Conservation (phyloP, 2,888 invertebrate species). For the Mythimna pallens region DNA sequence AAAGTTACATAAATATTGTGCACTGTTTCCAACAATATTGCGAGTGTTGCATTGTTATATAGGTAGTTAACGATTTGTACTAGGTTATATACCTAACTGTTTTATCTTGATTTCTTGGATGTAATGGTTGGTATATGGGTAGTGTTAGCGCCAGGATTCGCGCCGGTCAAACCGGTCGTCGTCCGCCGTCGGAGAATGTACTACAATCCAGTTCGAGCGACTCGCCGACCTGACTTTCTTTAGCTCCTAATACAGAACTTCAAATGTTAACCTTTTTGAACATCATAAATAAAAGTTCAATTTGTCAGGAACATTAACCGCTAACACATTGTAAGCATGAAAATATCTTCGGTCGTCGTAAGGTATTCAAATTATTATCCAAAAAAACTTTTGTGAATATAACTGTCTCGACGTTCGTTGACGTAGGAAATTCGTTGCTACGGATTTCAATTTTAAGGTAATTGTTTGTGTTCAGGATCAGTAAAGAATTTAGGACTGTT, state of each 20-base stretch:
- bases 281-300: constrained; percentile 43
- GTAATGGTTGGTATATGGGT: constrained; percentile 67
- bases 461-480: constrained; percentile 38
- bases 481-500: constrained; percentile 36
- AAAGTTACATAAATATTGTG: constrained; percentile 70
- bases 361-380: constrained; percentile 56
- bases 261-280: constrained; percentile 61
- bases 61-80: constrained; percentile 40
- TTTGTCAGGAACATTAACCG: constrained; percentile 55
- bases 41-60: constrained; percentile 46
- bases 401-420: constrained; percentile 36
- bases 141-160: constrained; percentile 84
- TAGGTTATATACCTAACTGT: constrained; percentile 46
- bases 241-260: constrained; percentile 72
- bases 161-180: constrained; percentile 87
- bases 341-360: constrained; percentile 57
- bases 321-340: constrained; percentile 52
- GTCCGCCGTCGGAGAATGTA: constrained; percentile 74
- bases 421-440: constrained; percentile 45
- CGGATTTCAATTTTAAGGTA: constrained; percentile 38
- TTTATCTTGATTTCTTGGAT: constrained; percentile 63
- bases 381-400: constrained; percentile 48
- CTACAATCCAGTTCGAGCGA: constrained; percentile 84
- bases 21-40: constrained; percentile 62
- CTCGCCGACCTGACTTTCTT: constrained; percentile 84